Conservation (phyloP, 2,113 vertebrate species). For the Aegotheles bennettii region DNA sequence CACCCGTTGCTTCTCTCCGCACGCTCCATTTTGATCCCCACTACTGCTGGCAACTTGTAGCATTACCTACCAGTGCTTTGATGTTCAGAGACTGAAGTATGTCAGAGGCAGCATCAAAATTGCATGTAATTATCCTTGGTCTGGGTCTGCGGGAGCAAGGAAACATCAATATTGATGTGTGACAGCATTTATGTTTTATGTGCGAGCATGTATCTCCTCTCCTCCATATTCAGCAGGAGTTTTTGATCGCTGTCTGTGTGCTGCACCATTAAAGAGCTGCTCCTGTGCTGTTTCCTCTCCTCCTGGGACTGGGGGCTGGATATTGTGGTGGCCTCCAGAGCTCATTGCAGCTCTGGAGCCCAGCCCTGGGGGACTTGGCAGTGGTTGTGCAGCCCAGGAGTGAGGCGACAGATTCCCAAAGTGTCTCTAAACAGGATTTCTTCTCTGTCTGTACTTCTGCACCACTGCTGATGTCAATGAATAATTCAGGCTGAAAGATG, state of each 20-base stretch:
- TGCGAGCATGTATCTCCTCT: background rate
- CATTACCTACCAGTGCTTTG: background rate
- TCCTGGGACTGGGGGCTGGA: background rate
- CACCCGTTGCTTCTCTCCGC: background rate
- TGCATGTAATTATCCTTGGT: slow-evolving; percentile 53
- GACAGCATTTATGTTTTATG: slow-evolving; percentile 58
- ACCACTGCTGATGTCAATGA: background rate
- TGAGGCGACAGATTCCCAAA: rapidly evolving
- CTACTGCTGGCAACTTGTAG: slow-evolving; percentile 10
- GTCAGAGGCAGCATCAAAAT: slow-evolving; percentile 49
- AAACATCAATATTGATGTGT: slow-evolving; percentile 61
- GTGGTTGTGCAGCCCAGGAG: rapidly evolving
- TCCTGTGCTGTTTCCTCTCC: background rate
- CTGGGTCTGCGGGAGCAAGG: slow-evolving; percentile 36
- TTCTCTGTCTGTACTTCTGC: background rate
- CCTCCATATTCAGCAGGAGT: background rate
- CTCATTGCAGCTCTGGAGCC: background rate
- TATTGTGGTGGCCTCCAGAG: background rate
- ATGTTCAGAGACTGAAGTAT: slow-evolving; percentile 24
- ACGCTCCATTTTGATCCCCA: background rate
- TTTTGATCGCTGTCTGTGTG: slow-evolving; percentile 12
- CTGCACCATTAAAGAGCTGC: background rate
- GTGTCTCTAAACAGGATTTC: background rate
- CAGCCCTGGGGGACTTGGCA: background rate
- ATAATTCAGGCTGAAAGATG: slow-evolving; percentile 38